Evolutionary conservation across 2,797 vertebrate genomes (phyloP), one percentile per base, ranked within the genome.

Genomic region (Melopsittacus undulatus): DNA sequence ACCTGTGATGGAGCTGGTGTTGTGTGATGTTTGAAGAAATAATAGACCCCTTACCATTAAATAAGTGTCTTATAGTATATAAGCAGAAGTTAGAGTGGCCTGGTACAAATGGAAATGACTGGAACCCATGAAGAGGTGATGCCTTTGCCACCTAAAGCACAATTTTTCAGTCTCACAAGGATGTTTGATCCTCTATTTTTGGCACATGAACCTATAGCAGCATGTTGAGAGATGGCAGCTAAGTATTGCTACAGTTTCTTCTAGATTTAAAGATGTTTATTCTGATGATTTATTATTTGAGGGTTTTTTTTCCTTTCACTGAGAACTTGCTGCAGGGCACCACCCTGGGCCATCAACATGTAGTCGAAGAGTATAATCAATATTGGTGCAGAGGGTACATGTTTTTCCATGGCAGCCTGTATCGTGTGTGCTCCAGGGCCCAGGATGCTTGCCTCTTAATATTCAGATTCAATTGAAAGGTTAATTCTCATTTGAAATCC

Each of bases 271-370:
- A 38, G 38, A 34, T 32, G 13, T 6, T 6, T 83, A 2, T 77
- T 83, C 11, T 54, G 22, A 40, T 76, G 5, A n/a, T 23, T 56
- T 51, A 2, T n/a, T 64, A 15, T 78, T 62, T 61, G 11, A 10
- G 7, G 3, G 0, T 0, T 4, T 38, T 54, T 54, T 64, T 11
- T 4, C 8, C 17, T 22, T 64, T 70, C 40, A 48, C 22, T 51
- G n/a, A 54, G 23, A 69, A n/a, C 19, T 64, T 51, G 11, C 27
- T 87, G 42, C 38, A 36, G 57, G 51, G 49, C 29, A 49, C 5
- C 8, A 7, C 8, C 21, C 26, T 27, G 11, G 22, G 8, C n/a
- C 11, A 11, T 56, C 67, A 62, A 1, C n/a, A 19, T 7, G 20
- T 3, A 3, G 17, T 67, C 45, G 77, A 38, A 46, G 27, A 49